Evolutionary conservation across 2,113 vertebrate genomes (phyloP).

Genomic region (Mus pahari): DNA sequence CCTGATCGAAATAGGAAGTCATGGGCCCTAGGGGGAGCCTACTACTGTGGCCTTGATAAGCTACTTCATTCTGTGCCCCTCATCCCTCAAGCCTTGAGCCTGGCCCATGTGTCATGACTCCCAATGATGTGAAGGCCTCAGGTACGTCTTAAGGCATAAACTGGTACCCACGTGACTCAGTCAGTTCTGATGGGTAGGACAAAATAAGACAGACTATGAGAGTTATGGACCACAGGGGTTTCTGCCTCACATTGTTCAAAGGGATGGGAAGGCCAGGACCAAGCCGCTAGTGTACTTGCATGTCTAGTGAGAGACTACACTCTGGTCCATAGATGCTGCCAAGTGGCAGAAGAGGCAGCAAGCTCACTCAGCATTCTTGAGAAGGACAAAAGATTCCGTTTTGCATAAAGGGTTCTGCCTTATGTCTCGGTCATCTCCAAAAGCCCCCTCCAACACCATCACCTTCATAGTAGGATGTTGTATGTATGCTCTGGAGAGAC

Average conservation of each 20-base stretch:
- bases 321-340: background rate
- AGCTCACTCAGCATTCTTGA: background rate
- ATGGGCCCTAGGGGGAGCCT: too few species aligned
- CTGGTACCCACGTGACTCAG: background rate
- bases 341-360: background rate
- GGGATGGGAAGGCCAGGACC: background rate
- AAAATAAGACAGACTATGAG: background rate
- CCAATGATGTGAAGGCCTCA: background rate
- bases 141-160: background rate
- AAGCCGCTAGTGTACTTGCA: background rate
- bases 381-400: background rate
- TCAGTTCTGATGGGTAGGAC: background rate
- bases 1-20: background rate
- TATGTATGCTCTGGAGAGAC: background rate
- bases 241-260: too few species aligned
- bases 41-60: background rate
- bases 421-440: background rate
- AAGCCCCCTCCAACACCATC: background rate
- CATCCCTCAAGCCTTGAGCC: background rate
- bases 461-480: background rate
- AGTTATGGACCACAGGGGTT: background rate
- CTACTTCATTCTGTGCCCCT: too few species aligned
- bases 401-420: background rate
- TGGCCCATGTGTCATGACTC: background rate
- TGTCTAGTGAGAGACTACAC: too few species aligned